A percentile compares a stretch with the other conserved stretches of the same genome.
These are phyloP conservation scores for Euura saliciscinereae DNA, from an alignment of 1,140 invertebrate genomes.

Conservation along the genomic window DNA sequence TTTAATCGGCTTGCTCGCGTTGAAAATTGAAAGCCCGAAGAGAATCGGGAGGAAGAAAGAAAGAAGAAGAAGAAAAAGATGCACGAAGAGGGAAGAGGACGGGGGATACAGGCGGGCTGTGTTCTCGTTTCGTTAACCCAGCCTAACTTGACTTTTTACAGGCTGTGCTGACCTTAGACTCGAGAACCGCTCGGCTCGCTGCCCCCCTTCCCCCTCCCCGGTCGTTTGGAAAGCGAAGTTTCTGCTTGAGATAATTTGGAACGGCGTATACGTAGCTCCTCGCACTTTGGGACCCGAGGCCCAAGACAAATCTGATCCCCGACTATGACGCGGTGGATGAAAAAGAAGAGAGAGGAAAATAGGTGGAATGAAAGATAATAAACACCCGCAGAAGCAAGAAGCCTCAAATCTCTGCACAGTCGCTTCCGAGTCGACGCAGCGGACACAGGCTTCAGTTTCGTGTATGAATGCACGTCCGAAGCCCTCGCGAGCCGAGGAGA, in stretches of 20 bases:
- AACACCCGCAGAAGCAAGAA: background rate
- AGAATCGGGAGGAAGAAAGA: background rate
- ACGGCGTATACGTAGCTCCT: background rate
- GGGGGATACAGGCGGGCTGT: background rate
- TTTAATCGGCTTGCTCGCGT: background rate
- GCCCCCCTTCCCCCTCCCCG: background rate
- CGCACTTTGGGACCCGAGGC: background rate
- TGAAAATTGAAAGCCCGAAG: background rate
- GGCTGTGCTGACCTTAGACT: background rate
- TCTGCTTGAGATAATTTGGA: background rate
- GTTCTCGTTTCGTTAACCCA: constrained; percentile 2
- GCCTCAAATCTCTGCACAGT: no score
- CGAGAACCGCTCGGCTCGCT: background rate
- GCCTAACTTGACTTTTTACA: background rate
- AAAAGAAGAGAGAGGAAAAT: background rate
- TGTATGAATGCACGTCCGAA: no score
- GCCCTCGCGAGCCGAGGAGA: background rate
- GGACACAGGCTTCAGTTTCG: no score
- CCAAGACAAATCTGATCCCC: background rate
- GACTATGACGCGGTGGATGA: background rate
- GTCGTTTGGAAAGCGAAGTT: background rate
- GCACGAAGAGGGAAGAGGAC: background rate
- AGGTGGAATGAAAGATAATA: background rate
- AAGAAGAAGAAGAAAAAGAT: background rate
- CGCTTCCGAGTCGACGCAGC: no score